Percentiles rank a stretch among this genome's conserved stretches.
These are phyloP conservation scores for Agrotis exclamationis DNA, from an alignment of 2,888 invertebrate genomes.

Conservation along the genomic window DNA sequence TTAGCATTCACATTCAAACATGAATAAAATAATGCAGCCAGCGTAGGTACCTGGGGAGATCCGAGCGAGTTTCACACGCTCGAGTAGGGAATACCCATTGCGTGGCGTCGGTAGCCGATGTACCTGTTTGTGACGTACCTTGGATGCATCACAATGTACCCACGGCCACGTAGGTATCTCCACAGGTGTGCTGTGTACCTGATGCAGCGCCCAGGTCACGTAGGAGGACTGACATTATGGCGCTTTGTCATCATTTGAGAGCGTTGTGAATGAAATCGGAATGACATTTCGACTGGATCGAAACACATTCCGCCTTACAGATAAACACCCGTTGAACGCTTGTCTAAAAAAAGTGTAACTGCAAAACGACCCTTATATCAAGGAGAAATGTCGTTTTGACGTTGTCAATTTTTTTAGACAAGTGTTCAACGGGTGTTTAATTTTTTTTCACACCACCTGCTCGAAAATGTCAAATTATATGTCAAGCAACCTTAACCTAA, in stretches of 20 bases:
- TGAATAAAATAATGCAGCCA: slow-evolving; percentile 5
- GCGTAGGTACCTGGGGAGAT: slow-evolving; percentile 37
- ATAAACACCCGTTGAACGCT: too few species aligned
- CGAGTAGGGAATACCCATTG: slow-evolving; percentile 70
- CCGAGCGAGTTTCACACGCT: slow-evolving; percentile 68
- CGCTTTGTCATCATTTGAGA: slow-evolving; percentile 20
- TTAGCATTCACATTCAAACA: slow-evolving; percentile 19
- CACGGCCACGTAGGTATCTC: slow-evolving; percentile 34
- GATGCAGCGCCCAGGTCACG: slow-evolving; percentile 66
- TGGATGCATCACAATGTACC: slow-evolving; percentile 60
- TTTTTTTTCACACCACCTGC: too few species aligned
- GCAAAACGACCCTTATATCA: too few species aligned
- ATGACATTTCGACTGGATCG: too few species aligned
- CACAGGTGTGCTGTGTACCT: slow-evolving; percentile 44
- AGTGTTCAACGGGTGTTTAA: too few species aligned
- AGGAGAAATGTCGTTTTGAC: too few species aligned
- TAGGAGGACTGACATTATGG: slow-evolving; percentile 45
- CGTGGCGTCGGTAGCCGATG: slow-evolving; percentile 29
- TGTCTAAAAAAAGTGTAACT: too few species aligned
- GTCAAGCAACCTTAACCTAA: too few species aligned
- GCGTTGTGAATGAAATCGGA: slow-evolving; percentile 17
- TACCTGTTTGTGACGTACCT: slow-evolving; percentile 60
- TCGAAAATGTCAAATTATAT: too few species aligned
- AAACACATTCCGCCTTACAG: too few species aligned
- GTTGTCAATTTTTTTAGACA: too few species aligned